A percentile compares a stretch with the other conserved stretches of the same genome.
phyloP scores from a whole-genome alignment of 1,140 invertebrate species.

The Thaumetopoea pityocampa region DNA sequence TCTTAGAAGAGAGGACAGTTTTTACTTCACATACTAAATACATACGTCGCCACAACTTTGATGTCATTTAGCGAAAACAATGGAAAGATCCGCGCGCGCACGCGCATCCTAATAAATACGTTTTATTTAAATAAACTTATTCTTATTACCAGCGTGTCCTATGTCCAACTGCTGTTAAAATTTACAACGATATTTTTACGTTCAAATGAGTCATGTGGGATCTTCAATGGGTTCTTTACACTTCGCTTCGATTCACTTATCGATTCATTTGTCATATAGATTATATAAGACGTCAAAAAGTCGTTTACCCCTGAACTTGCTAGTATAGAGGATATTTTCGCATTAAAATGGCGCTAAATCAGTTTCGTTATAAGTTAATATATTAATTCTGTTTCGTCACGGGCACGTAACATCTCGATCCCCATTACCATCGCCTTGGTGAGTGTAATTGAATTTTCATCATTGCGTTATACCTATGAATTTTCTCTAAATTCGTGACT shows the following conservation, averaged over 20 bases:
- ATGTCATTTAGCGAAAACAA: constrained; percentile 75
- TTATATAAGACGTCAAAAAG: constrained; percentile 27
- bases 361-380: constrained; percentile 50
- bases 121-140: constrained; percentile 73
- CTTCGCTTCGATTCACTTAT: constrained; percentile 32
- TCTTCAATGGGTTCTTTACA: constrained; percentile 45
- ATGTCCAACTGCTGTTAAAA: constrained; percentile 56
- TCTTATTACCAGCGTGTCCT: constrained; percentile 60
- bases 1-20: constrained; percentile 59
- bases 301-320: constrained; percentile 35
- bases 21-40: constrained; percentile 70
- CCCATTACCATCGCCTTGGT: constrained; percentile 50
- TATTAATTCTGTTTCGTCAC: constrained; percentile 39
- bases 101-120: constrained; percentile 61
- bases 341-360: constrained; percentile 29
- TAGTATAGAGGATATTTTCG: constrained; percentile 16
- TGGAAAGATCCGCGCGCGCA: constrained; percentile 56
- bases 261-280: constrained; percentile 26
- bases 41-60: constrained; percentile 66
- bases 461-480: no score
- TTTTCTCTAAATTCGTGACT: no score
- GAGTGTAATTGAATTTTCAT: constrained; percentile 58
- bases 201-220: constrained; percentile 56
- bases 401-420: constrained; percentile 28
- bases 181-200: constrained; percentile 67